These are phyloP conservation scores for Aspidiotus rigidus DNA, from an alignment of 2,888 invertebrate species.

Conservation along the genomic window DNA sequence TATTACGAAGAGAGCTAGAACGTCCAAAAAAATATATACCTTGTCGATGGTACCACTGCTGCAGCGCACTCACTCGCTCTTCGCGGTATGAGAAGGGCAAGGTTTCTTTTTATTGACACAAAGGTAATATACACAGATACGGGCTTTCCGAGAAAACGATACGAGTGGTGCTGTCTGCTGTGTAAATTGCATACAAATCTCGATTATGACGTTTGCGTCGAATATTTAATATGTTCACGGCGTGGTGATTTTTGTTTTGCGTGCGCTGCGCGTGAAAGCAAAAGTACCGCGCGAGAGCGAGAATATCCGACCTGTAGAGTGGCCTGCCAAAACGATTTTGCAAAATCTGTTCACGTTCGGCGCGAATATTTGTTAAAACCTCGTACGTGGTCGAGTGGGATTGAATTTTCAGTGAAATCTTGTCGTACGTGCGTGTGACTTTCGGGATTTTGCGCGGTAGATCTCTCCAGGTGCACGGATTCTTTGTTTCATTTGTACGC, in stretches of 20 bases:
- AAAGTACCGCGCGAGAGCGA: background rate
- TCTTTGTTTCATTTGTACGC: no score
- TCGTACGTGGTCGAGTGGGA: constrained; percentile 20
- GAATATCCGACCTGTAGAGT: background rate
- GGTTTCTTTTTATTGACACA: background rate
- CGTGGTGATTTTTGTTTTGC: background rate
- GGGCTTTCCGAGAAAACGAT: background rate
- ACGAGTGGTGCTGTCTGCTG: background rate
- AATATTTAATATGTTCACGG: background rate
- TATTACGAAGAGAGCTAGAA: no score
- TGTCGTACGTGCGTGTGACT: no score
- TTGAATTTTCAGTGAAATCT: constrained; percentile 6
- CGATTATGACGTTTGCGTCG: background rate
- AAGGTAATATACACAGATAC: background rate
- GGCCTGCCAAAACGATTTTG: constrained; percentile 12
- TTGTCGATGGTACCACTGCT: no score
- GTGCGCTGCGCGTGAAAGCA: background rate
- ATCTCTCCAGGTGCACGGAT: no score
- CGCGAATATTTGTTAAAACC: constrained; percentile 30
- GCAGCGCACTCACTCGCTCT: no score
- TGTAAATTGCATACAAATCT: background rate
- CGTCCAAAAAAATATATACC: no score
- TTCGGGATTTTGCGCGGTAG: no score
- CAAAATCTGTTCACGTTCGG: constrained; percentile 18
- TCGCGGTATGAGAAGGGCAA: background rate